Base-by-base conservation (phyloP, 1,140 invertebrate genomes). In the Saccostrea cuccullata region DNA sequence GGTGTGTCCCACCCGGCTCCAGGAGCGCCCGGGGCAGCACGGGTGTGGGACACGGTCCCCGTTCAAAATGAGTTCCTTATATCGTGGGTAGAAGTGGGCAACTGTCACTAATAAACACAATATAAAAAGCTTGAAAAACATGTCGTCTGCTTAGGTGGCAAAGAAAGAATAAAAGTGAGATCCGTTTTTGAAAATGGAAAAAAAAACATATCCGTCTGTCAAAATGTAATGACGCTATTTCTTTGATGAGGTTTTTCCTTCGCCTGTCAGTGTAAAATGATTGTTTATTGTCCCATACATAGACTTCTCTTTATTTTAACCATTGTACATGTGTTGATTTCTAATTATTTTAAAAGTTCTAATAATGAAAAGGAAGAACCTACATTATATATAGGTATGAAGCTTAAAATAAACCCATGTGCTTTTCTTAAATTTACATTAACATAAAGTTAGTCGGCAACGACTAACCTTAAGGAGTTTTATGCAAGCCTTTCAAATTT, bases 181-280 rank as follows among this genome's bases (percentile, higher is more conserved):
- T 20, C 58, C 58, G 17, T 17, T n/a, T 64, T 64, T 64, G 17
- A n/a, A 64, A 20, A 20, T n/a, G 15, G 17, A 64, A n/a, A n/a
- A n/a, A n/a, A n/a, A 64, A n/a, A n/a, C 58, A 17, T 64, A 64
- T 64, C n/a, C n/a, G 58, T 64, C n/a, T n/a, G 58, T 64, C 58
- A 64, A 6, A 64, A 17, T 64, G 15, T 6, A 20, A 17, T 64
- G 58, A 64, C n/a, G 58, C n/a, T 20, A n/a, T 64, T 64, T n/a
- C 58, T 17, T 64, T 20, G n/a, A 17, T 64, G 58, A 9, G 47
- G 30, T 47, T 47, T 47, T 47, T 47, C 9, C 47, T 47, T 64
- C 58, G 58, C 58, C 17, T 64, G 58, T 64, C 58, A 64, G 17
- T 20, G n/a, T n/a, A n/a, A n/a, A n/a, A n/a, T n/a, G 15, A 64